These are phyloP conservation scores for Thaumetopoea pityocampa DNA, from an alignment of 1,140 invertebrate species.

Conservation along the genomic window DNA sequence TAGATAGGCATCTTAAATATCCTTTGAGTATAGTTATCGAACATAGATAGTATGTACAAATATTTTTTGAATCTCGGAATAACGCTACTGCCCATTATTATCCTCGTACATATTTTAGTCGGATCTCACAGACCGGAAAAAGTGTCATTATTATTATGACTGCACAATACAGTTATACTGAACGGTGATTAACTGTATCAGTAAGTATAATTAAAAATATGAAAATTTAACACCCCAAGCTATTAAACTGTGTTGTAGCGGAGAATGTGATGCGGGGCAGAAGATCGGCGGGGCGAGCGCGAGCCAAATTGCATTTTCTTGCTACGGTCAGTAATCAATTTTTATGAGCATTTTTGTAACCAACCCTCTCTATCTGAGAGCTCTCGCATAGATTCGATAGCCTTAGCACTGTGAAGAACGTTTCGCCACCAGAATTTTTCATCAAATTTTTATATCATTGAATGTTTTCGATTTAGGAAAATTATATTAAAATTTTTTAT, in stretches of 20 bases:
- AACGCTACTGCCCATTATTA: too few relatives aligned
- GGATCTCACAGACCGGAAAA: too few relatives aligned
- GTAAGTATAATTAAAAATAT: slow-evolving; percentile 49
- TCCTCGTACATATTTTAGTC: too few relatives aligned
- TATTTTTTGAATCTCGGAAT: too few relatives aligned
- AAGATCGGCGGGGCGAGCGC: slow-evolving; percentile 19
- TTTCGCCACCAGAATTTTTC: too few relatives aligned
- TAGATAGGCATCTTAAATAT: too few relatives aligned
- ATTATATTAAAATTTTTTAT: too few relatives aligned
- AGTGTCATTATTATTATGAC: too few relatives aligned
- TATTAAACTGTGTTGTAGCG: slow-evolving; percentile 42
- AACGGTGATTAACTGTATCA: slow-evolving; percentile 14
- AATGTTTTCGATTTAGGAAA: not conserved
- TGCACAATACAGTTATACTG: slow-evolving; percentile 8
- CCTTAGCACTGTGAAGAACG: not conserved
- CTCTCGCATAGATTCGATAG: not conserved
- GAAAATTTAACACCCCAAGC: slow-evolving; percentile 53
- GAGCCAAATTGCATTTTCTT: slow-evolving; percentile 67
- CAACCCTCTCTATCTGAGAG: slow-evolving; percentile 12
- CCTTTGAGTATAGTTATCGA: too few relatives aligned
- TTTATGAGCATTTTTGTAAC: slow-evolving; percentile 68
- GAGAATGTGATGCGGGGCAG: slow-evolving; percentile 18
- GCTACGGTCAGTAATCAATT: slow-evolving; percentile 69
- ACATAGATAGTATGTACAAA: too few relatives aligned
- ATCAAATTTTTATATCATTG: not conserved